Evolutionary conservation across 2,888 invertebrate genomes (phyloP).

Genomic region (Parnassius mnemosyne): DNA sequence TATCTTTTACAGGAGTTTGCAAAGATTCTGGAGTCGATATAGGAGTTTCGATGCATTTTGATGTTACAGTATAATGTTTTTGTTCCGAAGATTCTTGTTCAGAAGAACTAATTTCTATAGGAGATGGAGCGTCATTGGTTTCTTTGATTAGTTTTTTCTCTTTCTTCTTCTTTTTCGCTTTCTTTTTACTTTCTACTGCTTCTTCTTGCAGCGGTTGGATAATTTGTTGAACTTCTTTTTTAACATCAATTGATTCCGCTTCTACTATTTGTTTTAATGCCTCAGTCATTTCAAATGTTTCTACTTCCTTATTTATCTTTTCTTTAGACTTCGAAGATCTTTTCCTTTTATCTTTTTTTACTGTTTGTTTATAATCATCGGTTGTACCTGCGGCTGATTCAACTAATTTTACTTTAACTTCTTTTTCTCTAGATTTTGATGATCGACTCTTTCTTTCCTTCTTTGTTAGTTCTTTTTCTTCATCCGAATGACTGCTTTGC

Average conservation of each 20-base stretch:
- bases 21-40: constrained; percentile 64
- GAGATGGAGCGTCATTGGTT: constrained; percentile 34
- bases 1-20: constrained; percentile 69
- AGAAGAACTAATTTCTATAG: constrained; percentile 38
- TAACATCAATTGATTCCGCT: constrained; percentile 25
- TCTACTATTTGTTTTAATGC: constrained; percentile 22
- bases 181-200: constrained; percentile 49
- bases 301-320: constrained; percentile 32
- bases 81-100: constrained; percentile 35
- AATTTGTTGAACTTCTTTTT: constrained; percentile 29
- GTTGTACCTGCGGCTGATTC: constrained; percentile 42
- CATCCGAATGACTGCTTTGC: constrained; percentile 38
- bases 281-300: constrained; percentile 12
- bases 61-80: constrained; percentile 17
- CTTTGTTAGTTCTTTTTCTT: constrained; percentile 41
- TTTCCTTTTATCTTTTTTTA: constrained; percentile 63
- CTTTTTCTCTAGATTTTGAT: constrained; percentile 68
- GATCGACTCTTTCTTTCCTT: constrained; percentile 55
- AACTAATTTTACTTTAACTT: constrained; percentile 43
- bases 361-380: constrained; percentile 51
- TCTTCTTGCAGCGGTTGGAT: constrained; percentile 25
- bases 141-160: constrained; percentile 43
- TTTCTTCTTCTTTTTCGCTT: constrained; percentile 62
- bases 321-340: constrained; percentile 50
- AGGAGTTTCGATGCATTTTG: constrained; percentile 42